A percentile compares a stretch with the other conserved stretches of the same genome.
These are phyloP conservation scores for Ptiloglossa arizonensis DNA, from an alignment of 1,140 invertebrate genomes.

Conservation along the genomic window DNA sequence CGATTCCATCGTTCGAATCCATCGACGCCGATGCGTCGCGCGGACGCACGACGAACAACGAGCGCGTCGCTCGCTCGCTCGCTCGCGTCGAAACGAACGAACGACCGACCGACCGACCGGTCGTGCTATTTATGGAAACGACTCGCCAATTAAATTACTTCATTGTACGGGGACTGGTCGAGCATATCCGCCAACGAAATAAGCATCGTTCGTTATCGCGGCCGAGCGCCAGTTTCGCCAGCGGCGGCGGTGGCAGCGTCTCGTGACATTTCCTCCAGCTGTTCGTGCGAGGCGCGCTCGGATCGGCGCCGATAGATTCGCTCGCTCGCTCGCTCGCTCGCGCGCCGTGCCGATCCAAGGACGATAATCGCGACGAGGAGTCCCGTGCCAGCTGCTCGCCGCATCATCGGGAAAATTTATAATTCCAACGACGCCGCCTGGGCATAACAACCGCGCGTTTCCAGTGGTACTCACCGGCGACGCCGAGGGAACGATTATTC, in stretches of 20 bases:
- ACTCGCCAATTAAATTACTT: constrained; percentile 48
- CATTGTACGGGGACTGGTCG: constrained; percentile 28
- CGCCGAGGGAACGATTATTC: too few species aligned
- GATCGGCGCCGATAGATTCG: constrained; percentile 55
- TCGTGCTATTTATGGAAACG: constrained; percentile 42
- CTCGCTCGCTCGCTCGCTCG: too few species aligned
- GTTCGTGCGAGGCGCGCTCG: constrained; percentile 13
- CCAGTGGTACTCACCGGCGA: too few species aligned
- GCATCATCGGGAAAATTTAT: constrained; percentile 33
- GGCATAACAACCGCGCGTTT: too few species aligned
- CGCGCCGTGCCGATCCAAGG: constrained; percentile 30
- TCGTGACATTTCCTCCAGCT: constrained; percentile 64
- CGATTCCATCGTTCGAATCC: not conserved
- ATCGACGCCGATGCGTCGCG: not conserved
- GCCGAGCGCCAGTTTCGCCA: not conserved
- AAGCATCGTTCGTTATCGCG: constrained; percentile 38
- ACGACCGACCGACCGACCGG: too few species aligned
- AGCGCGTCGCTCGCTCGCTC: too few species aligned
- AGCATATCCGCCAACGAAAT: constrained; percentile 27
- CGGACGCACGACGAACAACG: not conserved
- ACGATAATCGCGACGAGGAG: constrained; percentile 50
- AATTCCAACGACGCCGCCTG: not conserved
- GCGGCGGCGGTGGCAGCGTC: too few species aligned
- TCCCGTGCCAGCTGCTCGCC: constrained; percentile 51
- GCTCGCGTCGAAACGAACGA: too few species aligned